Evolutionary conservation across 2,888 invertebrate species (phyloP).

Genomic region (Nezara viridula): DNA sequence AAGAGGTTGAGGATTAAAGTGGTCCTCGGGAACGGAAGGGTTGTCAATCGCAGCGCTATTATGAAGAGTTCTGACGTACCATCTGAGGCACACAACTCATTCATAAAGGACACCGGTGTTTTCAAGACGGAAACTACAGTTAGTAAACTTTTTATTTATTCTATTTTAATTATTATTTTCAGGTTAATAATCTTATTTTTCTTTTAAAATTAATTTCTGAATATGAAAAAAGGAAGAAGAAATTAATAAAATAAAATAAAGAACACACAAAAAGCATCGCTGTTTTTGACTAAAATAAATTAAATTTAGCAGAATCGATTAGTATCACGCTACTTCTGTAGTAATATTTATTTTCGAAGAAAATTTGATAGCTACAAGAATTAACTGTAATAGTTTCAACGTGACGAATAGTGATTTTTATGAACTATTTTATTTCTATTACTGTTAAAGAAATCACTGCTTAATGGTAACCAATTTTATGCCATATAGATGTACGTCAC

Average conservation of each 20-base stretch:
- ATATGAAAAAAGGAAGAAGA: background rate
- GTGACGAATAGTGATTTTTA: too few relatives aligned
- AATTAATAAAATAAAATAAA: too few relatives aligned
- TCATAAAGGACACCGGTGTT: background rate
- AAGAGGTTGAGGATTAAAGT: conserved; percentile 23
- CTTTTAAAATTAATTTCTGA: background rate
- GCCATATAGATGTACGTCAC: background rate
- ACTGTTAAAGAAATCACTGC: background rate
- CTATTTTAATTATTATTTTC: background rate
- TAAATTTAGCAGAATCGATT: too few relatives aligned
- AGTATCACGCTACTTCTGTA: too few relatives aligned
- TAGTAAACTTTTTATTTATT: background rate
- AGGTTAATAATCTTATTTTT: background rate
- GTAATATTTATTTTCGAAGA: too few relatives aligned
- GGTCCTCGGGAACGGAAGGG: background rate
- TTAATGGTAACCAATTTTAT: background rate
- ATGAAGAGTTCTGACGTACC: conserved; percentile 2
- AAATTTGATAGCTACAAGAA: too few relatives aligned
- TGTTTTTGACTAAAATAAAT: too few relatives aligned
- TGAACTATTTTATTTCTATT: background rate
- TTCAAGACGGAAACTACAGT: conserved; percentile 14
- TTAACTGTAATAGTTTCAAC: too few relatives aligned
- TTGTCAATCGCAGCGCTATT: background rate
- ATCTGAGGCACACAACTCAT: background rate
- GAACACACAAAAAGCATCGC: too few relatives aligned